Evolutionary conservation across 2,113 vertebrate species (phyloP).

Genomic region (Pongo abelii): DNA sequence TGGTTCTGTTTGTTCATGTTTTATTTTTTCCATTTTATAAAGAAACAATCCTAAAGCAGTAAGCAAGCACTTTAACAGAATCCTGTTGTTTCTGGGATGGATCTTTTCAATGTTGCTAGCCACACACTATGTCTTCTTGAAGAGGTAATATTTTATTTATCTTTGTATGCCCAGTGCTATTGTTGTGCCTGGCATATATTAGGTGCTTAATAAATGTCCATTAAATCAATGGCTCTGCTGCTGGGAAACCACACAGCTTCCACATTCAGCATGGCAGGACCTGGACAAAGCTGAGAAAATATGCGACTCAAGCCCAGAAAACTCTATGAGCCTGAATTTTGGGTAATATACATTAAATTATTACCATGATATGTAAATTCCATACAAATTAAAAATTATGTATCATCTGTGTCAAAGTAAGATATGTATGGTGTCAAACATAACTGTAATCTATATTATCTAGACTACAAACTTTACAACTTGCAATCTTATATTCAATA

Average conservation of each 20-base stretch:
- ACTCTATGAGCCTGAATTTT: not conserved
- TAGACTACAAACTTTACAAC: conserved; percentile 47
- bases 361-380: not conserved
- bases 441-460: conserved; percentile 52
- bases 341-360: not conserved
- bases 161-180: not conserved
- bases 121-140: not conserved
- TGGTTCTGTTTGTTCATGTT: not conserved
- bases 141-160: not conserved
- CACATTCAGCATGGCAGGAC: not conserved
- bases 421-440: not conserved
- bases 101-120: not conserved
- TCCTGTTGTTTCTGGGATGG: not conserved
- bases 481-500: not conserved
- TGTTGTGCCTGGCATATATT: not conserved
- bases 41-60: not conserved
- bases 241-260: not conserved
- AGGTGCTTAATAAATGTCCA: not conserved
- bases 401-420: not conserved
- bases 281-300: not conserved
- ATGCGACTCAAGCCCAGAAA: not conserved
- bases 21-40: not conserved
- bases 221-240: not conserved
- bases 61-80: not conserved
- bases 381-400: not conserved